Evolutionary conservation across 2,797 vertebrate species (phyloP).

Genomic region (Scarus forsteni): DNA sequence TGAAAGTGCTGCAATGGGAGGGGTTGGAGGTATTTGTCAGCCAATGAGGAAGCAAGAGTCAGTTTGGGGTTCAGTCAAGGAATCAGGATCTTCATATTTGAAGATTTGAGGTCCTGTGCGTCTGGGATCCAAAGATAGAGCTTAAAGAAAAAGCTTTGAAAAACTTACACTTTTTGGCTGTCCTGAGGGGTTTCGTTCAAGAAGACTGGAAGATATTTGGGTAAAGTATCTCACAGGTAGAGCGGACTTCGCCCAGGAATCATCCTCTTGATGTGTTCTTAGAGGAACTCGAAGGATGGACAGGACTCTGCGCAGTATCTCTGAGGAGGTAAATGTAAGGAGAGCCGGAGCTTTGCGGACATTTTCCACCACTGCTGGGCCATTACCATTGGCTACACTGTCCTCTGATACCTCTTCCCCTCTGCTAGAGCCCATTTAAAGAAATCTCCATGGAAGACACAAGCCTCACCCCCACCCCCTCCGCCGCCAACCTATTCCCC

Average conservation of each 20-base stretch:
- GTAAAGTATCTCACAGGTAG: slow-evolving; percentile 68
- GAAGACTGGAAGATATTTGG: slow-evolving; percentile 54
- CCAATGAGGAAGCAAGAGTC: slow-evolving; percentile 54
- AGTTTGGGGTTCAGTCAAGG: slow-evolving; percentile 35
- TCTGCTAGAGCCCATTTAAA: slow-evolving; percentile 75
- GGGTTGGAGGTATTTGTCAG: slow-evolving; percentile 60
- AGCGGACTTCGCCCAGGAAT: slow-evolving; percentile 60
- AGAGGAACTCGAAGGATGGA: slow-evolving; percentile 65
- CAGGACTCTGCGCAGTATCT: slow-evolving; percentile 36
- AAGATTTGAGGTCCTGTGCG: slow-evolving; percentile 69
- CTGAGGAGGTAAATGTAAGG: slow-evolving; percentile 43
- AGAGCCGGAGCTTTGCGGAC: slow-evolving; percentile 42
- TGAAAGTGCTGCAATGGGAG: slow-evolving; percentile 65
- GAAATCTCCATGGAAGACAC: slow-evolving; percentile 77
- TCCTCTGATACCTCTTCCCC: slow-evolving; percentile 65
- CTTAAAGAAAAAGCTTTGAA: slow-evolving; percentile 62
- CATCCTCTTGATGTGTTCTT: slow-evolving; percentile 68
- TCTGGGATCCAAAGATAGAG: slow-evolving; percentile 64
- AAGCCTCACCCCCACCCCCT: slow-evolving; percentile 45
- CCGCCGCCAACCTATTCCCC: slow-evolving; percentile 46
- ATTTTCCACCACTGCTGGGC: slow-evolving; percentile 33
- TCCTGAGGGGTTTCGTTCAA: slow-evolving; percentile 39
- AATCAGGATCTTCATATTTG: slow-evolving; percentile 60
- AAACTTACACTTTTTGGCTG: slow-evolving; percentile 44
- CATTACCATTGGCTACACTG: slow-evolving; percentile 50